phyloP scores from a whole-genome alignment of 2,888 invertebrate species.

The Agrotis exclamationis region DNA sequence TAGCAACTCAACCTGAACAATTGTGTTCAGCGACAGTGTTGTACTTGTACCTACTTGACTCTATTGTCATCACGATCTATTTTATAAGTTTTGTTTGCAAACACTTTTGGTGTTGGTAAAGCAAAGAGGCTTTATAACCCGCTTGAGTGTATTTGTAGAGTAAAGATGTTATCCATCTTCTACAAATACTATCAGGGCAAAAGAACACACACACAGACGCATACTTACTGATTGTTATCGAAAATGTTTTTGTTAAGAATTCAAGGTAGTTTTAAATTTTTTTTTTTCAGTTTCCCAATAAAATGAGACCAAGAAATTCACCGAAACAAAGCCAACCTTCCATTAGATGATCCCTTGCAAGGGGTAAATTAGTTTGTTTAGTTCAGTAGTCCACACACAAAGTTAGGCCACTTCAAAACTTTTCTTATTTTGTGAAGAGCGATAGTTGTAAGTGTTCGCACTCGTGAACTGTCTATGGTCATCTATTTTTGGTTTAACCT shows the following conservation, averaged over 20 bases:
- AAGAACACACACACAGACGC: not conserved
- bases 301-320: not conserved
- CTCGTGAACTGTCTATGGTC: not conserved
- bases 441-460: slow-evolving; percentile 23
- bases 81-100: slow-evolving; percentile 2
- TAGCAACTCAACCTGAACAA: no score
- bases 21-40: slow-evolving; percentile 10
- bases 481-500: not conserved
- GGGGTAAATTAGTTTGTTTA: slow-evolving; percentile 2
- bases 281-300: not conserved
- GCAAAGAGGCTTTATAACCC: not conserved
- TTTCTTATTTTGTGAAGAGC: slow-evolving; percentile 36
- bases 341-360: no score
- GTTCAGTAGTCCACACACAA: slow-evolving; percentile 21
- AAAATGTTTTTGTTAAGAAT: not conserved
- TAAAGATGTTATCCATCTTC: not conserved
- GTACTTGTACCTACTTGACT: not conserved
- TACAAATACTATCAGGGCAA: not conserved
- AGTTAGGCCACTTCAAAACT: slow-evolving; percentile 25
- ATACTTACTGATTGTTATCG: not conserved
- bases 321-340: no score
- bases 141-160: not conserved
- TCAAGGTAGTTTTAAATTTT: no score
- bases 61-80: slow-evolving; percentile 7
- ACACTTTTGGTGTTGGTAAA: slow-evolving; percentile 14